These are phyloP conservation scores for Antheraea assamensis DNA, from an alignment of 2,888 invertebrate genomes.

Conservation along the genomic window DNA sequence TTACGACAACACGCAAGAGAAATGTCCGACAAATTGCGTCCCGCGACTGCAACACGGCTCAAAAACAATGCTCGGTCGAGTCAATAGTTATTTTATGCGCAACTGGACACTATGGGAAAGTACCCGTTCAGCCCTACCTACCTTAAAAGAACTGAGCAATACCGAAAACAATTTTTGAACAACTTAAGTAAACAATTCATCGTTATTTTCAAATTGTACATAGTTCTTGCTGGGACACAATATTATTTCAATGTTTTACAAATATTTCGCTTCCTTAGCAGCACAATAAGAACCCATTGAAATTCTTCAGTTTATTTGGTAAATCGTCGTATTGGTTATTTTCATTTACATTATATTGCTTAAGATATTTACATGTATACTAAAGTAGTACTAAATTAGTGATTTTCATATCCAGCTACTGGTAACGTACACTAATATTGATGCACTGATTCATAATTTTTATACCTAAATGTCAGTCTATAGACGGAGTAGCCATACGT, in stretches of 20 bases:
- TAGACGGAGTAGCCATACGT: neutral
- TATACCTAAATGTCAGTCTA: neutral
- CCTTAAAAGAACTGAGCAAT: constrained; percentile 19
- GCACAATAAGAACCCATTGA: neutral
- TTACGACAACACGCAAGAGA: constrained; percentile 68
- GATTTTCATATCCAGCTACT: neutral
- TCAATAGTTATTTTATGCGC: constrained; percentile 69
- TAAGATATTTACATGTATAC: neutral
- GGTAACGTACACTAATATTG: neutral
- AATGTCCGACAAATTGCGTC: constrained; percentile 74
- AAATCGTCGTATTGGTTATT: neutral
- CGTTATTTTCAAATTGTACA: neutral
- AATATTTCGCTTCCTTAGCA: neutral
- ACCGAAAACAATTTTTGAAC: constrained; percentile 24
- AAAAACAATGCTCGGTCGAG: constrained; percentile 56
- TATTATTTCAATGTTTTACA: neutral
- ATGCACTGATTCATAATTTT: neutral
- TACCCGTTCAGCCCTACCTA: constrained; percentile 14
- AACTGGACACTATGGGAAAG: constrained; percentile 42
- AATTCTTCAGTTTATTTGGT: neutral
- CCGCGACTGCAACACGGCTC: constrained; percentile 50
- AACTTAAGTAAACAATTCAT: constrained; percentile 2
- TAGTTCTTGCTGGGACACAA: neutral
- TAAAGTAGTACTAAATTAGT: neutral
- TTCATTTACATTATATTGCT: neutral